Evolutionary conservation across 2,797 vertebrate species (phyloP).

Genomic region (Knipowitschia caucasica): DNA sequence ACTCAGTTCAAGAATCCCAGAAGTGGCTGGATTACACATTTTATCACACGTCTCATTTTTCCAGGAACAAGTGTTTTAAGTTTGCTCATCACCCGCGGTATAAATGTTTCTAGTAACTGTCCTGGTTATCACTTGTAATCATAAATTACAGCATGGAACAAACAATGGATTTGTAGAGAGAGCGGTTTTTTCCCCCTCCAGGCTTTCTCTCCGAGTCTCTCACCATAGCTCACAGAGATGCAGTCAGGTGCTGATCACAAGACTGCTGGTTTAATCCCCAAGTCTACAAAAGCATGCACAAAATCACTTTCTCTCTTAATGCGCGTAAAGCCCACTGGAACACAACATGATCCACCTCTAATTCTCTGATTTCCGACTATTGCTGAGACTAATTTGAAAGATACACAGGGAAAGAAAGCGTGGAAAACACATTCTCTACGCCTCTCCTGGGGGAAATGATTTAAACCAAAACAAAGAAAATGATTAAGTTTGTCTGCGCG

Average conservation of each 20-base stretch:
- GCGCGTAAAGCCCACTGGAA: conserved; percentile 57
- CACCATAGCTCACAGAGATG: conserved; percentile 30
- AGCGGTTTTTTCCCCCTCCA: background rate
- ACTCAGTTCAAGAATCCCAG: conserved; percentile 5
- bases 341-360: conserved; percentile 50
- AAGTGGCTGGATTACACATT: conserved; percentile 24
- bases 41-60: background rate
- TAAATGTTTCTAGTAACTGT: background rate
- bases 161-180: background rate
- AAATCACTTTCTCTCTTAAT: conserved; percentile 56
- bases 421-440: conserved; percentile 50
- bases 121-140: background rate
- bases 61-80: background rate
- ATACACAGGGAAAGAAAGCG: conserved; percentile 41
- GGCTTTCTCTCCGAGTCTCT: conserved; percentile 22
- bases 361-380: conserved; percentile 52
- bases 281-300: conserved; percentile 54
- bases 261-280: conserved; percentile 71
- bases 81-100: background rate
- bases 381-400: conserved; percentile 58
- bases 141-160: background rate
- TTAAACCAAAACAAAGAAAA: conserved; percentile 41
- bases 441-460: conserved; percentile 50
- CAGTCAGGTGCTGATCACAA: conserved; percentile 80
- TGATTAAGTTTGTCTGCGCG: conserved; percentile 48